These are phyloP conservation scores for Rhyacophila brunnea DNA, from an alignment of 1,140 invertebrate genomes.

Conservation along the genomic window DNA sequence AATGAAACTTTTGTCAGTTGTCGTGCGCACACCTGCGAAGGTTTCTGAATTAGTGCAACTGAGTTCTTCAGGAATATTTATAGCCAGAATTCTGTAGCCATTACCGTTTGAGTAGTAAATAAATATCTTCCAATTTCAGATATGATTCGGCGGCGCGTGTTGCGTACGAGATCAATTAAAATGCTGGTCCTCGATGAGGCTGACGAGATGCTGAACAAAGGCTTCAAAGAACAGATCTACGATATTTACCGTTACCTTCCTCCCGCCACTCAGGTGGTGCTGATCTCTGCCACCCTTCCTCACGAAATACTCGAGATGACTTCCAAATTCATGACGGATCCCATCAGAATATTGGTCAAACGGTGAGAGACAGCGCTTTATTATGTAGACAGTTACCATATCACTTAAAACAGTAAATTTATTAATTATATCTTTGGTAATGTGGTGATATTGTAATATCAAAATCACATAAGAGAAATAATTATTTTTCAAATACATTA, in stretches of 20 bases:
- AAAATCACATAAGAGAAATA: no score
- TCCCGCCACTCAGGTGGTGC: slow-evolving; percentile 95
- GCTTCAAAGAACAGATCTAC: slow-evolving; percentile 99
- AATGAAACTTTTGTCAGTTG: no score
- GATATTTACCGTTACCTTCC: slow-evolving; percentile 98
- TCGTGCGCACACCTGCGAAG: no score
- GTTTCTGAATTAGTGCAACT: no score
- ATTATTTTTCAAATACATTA: no score
- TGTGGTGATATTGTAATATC: no score
- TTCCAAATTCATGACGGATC: slow-evolving; percentile 99
- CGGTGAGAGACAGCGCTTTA: slow-evolving; percentile 60
- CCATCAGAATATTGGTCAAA: slow-evolving; percentile 97
- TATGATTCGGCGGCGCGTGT: slow-evolving; percentile 94
- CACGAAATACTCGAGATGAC: slow-evolving; percentile 99
- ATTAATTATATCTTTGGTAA: no score
- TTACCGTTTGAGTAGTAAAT: no score
- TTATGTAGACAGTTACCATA: no score
- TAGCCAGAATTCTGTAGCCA: background rate
- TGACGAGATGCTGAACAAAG: slow-evolving; percentile 99
- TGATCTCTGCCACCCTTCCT: slow-evolving; percentile 97
- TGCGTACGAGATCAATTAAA: slow-evolving; percentile 95
- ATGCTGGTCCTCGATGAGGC: slow-evolving; percentile 99
- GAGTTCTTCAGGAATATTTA: no score
- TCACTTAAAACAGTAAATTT: no score
- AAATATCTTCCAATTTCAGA: no score